Percentiles rank a stretch among this genome's conserved stretches.
phyloP scores from a whole-genome alignment of 2,797 vertebrate species.

The Iguana delicatissima region DNA sequence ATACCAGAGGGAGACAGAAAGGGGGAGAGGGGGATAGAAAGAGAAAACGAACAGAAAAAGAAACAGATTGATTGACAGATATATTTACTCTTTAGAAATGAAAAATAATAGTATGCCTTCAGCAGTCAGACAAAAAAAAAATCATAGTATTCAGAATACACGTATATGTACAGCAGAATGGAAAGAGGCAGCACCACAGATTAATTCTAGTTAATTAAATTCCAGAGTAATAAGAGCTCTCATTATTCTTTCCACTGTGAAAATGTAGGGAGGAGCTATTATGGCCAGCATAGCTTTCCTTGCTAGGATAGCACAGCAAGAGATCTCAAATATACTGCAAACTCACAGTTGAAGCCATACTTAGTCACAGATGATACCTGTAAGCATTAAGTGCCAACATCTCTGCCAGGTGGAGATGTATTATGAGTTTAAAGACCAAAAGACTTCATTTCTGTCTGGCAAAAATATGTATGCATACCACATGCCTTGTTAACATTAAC shows the following conservation, averaged over 20 bases:
- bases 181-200: slow-evolving; percentile 36
- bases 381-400: background rate
- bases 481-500: background rate
- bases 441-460: background rate
- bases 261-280: background rate
- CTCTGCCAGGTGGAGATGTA: background rate
- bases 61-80: background rate
- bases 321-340: background rate
- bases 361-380: background rate
- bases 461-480: background rate
- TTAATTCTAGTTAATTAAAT: slow-evolving; percentile 37
- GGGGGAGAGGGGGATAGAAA: background rate
- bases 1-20: no score
- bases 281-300: background rate
- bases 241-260: slow-evolving; percentile 17
- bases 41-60: background rate
- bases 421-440: background rate
- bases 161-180: background rate
- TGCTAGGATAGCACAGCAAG: background rate
- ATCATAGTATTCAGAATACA: background rate
- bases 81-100: background rate
- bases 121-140: slow-evolving; percentile 1
- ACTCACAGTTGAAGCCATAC: accelerated
- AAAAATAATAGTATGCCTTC: background rate
- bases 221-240: slow-evolving; percentile 30